phyloP scores from a whole-genome alignment of 2,888 invertebrate genomes.

The Cephalotes varians region DNA sequence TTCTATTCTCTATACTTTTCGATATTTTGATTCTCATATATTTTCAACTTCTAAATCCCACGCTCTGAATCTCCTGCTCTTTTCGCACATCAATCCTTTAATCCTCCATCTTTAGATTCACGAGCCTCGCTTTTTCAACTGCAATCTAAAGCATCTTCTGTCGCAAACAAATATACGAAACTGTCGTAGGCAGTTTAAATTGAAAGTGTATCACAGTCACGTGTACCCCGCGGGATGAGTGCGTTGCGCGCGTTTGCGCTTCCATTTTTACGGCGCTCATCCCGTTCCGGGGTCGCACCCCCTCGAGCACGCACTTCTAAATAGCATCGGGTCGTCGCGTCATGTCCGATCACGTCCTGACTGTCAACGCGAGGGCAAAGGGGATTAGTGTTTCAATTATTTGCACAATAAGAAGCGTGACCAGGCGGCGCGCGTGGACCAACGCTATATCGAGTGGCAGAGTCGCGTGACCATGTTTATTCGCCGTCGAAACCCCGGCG shows the following conservation, averaged over 20 bases:
- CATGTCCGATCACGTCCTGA: conserved; percentile 61
- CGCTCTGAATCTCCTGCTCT: not conserved
- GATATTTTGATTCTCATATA: not conserved
- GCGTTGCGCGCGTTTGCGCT: conserved; percentile 75
- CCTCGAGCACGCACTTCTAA: conserved; percentile 70
- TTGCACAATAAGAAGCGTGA: conserved; percentile 80
- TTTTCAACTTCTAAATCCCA: not conserved
- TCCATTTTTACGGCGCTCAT: conserved; percentile 75
- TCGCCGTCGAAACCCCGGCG: conserved; percentile 57
- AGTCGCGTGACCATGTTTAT: conserved; percentile 84
- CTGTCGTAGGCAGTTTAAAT: conserved; percentile 8
- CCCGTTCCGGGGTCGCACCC: conserved; percentile 80
- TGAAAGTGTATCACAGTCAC: conserved; percentile 80
- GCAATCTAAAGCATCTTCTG: not conserved
- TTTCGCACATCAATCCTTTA: not conserved
- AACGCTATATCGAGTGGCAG: conserved; percentile 80
- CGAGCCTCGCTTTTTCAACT: not conserved
- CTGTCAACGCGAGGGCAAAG: conserved; percentile 65
- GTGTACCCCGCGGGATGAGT: conserved; percentile 79
- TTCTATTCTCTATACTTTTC: not conserved
- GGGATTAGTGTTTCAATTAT: conserved; percentile 86
- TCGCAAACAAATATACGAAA: conserved; percentile 16
- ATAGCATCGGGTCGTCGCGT: conserved; percentile 51
- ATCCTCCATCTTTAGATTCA: not conserved
- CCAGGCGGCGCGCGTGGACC: conserved; percentile 61